A percentile compares a stretch with the other conserved stretches of the same genome.
These are phyloP conservation scores for Geococcyx californianus DNA, from an alignment of 2,113 vertebrate species.

Conservation along the genomic window DNA sequence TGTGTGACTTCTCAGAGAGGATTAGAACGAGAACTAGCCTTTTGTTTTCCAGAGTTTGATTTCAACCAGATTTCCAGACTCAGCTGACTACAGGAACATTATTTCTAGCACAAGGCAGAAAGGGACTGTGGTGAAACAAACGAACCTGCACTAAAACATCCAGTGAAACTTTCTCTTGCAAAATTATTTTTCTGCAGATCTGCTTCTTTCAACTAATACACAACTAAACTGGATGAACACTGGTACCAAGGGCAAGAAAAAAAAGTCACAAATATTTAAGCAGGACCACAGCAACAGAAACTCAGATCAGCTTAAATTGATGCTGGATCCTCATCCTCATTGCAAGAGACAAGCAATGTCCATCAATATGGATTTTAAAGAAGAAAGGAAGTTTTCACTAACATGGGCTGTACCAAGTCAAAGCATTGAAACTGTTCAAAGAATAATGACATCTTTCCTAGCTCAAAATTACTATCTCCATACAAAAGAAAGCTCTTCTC, in stretches of 20 bases:
- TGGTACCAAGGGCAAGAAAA: background rate
- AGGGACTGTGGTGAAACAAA: background rate
- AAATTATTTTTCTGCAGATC: background rate
- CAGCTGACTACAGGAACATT: background rate
- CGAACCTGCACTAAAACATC: background rate
- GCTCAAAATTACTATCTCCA: background rate
- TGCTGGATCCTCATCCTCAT: background rate
- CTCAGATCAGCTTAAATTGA: background rate
- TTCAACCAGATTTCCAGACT: background rate
- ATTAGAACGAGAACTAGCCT: background rate
- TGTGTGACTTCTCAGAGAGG: background rate
- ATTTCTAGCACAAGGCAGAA: background rate
- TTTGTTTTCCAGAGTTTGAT: background rate
- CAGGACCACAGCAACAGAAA: background rate
- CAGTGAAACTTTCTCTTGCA: background rate
- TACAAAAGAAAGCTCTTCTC: background rate
- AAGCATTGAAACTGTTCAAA: background rate
- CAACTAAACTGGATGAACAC: accelerated
- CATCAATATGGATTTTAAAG: background rate
- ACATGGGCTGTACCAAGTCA: background rate
- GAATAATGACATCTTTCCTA: background rate
- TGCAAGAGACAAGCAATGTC: background rate
- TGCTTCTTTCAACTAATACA: background rate
- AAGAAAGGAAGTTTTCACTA: background rate
- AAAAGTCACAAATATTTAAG: background rate